phyloP scores from a whole-genome alignment of 2,797 vertebrate species.

The Cyprinella venusta region DNA sequence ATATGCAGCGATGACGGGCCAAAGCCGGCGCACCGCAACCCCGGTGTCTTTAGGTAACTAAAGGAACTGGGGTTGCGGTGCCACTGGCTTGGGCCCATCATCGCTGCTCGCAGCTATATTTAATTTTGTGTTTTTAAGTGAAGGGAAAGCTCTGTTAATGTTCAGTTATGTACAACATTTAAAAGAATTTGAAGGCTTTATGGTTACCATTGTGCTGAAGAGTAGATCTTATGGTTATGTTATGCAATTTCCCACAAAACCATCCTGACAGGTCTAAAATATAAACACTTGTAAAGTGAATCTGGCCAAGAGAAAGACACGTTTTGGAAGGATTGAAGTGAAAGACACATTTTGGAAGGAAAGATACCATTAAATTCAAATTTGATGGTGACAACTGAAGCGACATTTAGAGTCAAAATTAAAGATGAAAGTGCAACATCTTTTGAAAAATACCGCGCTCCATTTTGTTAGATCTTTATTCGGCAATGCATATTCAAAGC shows the following conservation, averaged over 20 bases:
- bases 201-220: too few species aligned
- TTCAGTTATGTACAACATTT: too few species aligned
- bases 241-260: not conserved
- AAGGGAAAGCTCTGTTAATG: too few species aligned
- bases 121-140: too few species aligned
- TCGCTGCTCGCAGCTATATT: too few species aligned
- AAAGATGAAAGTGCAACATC: not conserved
- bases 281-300: not conserved
- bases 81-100: too few species aligned
- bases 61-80: too few species aligned
- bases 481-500: constrained; percentile 78
- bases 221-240: too few species aligned
- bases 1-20: too few species aligned
- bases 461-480: constrained; percentile 77
- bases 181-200: too few species aligned
- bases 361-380: not conserved
- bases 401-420: not conserved
- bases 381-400: not conserved
- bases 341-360: not conserved
- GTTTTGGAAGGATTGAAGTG: not conserved
- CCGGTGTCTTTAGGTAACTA: too few species aligned
- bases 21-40: too few species aligned
- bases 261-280: not conserved
- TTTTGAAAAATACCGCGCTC: not conserved
- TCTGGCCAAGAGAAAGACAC: not conserved